Conservation (phyloP, 2,888 invertebrate species). For the Drosophila nigritarsus region DNA sequence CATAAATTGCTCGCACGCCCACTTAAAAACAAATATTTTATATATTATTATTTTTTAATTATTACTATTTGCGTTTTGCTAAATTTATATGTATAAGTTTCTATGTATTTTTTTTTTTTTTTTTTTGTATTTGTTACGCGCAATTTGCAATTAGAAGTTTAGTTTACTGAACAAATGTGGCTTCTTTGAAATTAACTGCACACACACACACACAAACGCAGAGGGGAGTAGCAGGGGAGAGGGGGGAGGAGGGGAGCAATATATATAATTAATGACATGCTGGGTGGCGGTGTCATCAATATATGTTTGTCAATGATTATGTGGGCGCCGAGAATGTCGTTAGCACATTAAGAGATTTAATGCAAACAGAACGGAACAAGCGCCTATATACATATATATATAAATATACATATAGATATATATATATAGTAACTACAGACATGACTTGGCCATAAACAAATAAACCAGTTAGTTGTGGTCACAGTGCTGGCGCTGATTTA, state of each 20-base stretch:
- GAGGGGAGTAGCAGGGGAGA: background rate
- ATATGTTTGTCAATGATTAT: conserved; percentile 17
- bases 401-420: accelerated
- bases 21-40: conserved; percentile 31
- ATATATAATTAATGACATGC: conserved; percentile 24
- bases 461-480: conserved; percentile 70
- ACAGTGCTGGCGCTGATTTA: conserved; percentile 55
- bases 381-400: background rate
- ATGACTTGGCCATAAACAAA: conserved; percentile 64
- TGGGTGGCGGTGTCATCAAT: conserved; percentile 48
- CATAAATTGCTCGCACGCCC: conserved; percentile 59
- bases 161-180: background rate
- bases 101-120: background rate
- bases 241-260: background rate
- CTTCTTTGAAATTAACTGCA: background rate
- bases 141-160: conserved; percentile 9
- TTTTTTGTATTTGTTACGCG: background rate
- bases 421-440: background rate
- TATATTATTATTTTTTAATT: conserved; percentile 7
- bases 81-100: background rate
- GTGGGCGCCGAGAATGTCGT: conserved; percentile 50
- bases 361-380: conserved; percentile 31
- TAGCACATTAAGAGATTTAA: conserved; percentile 47
- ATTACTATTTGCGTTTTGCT: background rate
- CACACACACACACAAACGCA: conserved; percentile 1